phyloP scores from a whole-genome alignment of 1,140 invertebrate species.

The Hyles euphorbiae region DNA sequence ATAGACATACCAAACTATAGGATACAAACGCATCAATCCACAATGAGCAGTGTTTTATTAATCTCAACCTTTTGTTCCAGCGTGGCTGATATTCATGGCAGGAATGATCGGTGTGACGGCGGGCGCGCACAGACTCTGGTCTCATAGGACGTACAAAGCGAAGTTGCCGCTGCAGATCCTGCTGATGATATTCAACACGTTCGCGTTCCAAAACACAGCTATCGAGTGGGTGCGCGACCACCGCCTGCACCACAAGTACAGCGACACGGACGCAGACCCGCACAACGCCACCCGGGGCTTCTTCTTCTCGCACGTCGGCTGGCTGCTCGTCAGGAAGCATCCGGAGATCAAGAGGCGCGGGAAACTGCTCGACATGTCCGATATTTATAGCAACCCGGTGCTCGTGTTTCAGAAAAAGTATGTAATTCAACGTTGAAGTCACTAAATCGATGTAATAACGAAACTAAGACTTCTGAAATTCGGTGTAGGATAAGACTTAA shows the following conservation, averaged over 20 bases:
- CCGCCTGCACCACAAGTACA: conserved; percentile 81
- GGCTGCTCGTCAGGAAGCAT: conserved; percentile 78
- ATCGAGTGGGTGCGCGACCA: conserved; percentile 77
- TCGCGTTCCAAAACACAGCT: conserved; percentile 76
- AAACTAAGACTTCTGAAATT: too few species aligned
- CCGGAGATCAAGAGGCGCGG: conserved; percentile 80
- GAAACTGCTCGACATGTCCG: conserved; percentile 80
- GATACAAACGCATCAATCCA: neutral
- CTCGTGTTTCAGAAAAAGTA: conserved; percentile 82
- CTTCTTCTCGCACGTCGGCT: conserved; percentile 80
- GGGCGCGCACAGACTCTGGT: conserved; percentile 3
- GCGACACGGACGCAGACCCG: conserved; percentile 77
- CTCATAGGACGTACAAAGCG: conserved; percentile 3
- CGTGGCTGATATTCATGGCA: neutral
- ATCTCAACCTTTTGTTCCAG: conserved; percentile 1
- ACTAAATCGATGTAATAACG: too few species aligned
- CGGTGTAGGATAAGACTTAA: too few species aligned
- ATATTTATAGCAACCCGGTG: conserved; percentile 82
- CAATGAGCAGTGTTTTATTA: neutral
- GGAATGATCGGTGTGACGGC: conserved; percentile 1
- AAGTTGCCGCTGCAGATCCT: conserved; percentile 7
- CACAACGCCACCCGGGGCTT: conserved; percentile 73
- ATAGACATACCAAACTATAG: conserved; percentile 8
- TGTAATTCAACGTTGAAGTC: neutral
- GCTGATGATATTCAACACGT: conserved; percentile 7